Evolutionary conservation across 2,113 vertebrate genomes (phyloP).

Genomic region (Cercocebus atys): DNA sequence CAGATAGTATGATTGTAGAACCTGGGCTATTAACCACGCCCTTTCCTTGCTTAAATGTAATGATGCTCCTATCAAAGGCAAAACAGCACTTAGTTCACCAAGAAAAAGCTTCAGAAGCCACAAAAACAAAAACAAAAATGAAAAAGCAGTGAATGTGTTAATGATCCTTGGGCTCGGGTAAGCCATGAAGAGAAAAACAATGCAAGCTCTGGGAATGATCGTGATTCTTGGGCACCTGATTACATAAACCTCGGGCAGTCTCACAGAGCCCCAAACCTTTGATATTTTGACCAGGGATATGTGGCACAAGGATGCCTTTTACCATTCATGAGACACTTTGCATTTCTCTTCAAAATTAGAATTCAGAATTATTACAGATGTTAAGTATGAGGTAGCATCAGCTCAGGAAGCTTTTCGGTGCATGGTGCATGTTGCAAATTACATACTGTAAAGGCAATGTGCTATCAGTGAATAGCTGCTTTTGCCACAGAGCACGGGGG

Average conservation of each 20-base stretch:
- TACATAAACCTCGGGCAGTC: not conserved
- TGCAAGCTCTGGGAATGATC: not conserved
- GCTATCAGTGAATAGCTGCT: not conserved
- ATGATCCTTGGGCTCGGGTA: not conserved
- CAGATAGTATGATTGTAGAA: not conserved
- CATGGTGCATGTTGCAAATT: not conserved
- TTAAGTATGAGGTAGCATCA: not conserved
- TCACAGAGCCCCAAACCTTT: not conserved
- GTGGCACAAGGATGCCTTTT: not conserved
- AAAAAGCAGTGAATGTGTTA: not conserved
- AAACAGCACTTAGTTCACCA: rapidly evolving
- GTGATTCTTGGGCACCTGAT: not conserved
- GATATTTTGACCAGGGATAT: not conserved
- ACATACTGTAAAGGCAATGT: rapidly evolving
- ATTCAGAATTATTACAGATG: not conserved
- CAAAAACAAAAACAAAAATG: not conserved
- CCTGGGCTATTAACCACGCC: rapidly evolving
- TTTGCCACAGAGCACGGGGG: not conserved
- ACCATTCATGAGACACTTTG: not conserved
- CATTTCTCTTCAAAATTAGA: constrained; percentile 34
- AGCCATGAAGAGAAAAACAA: not conserved
- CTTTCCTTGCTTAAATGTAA: not conserved
- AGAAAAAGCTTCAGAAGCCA: not conserved
- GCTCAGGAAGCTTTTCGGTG: not conserved
- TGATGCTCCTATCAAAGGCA: not conserved